phyloP scores from a whole-genome alignment of 2,888 invertebrate species.

The Pachymerium ferrugineum region DNA sequence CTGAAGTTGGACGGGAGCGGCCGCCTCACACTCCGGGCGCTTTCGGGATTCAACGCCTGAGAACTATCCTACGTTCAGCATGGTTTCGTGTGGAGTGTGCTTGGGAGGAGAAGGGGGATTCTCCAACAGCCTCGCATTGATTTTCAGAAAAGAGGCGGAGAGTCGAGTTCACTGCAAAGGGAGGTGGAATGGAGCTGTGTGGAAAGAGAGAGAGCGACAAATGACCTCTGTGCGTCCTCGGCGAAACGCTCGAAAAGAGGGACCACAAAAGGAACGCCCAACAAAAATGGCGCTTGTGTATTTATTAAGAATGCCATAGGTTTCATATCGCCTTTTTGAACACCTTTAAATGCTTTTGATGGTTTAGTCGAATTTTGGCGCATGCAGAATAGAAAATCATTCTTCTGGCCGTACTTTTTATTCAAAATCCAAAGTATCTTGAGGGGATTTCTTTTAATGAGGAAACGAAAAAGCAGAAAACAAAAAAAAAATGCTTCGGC shows the following conservation, averaged over 20 bases:
- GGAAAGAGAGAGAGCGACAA: not conserved
- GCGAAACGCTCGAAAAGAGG: too few relatives aligned
- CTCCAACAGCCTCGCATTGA: slow-evolving; percentile 20
- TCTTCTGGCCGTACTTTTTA: too few relatives aligned
- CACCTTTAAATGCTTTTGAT: too few relatives aligned
- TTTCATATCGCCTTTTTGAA: too few relatives aligned
- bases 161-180: slow-evolving; percentile 8
- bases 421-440: too few relatives aligned
- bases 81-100: slow-evolving; percentile 27
- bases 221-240: slow-evolving; percentile 20
- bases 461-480: not conserved
- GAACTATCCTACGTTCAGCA: slow-evolving; percentile 24
- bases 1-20: slow-evolving; percentile 14
- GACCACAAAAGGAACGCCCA: not conserved
- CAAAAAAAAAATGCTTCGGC: not conserved
- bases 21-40: slow-evolving; percentile 24
- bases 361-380: too few relatives aligned
- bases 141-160: slow-evolving; percentile 13
- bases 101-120: not conserved
- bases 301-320: too few relatives aligned
- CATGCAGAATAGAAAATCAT: too few relatives aligned
- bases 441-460: not conserved
- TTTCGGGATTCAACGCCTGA: slow-evolving; percentile 10
- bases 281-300: not conserved
- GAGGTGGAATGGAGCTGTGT: slow-evolving; percentile 8